These are phyloP conservation scores for Tetramorium bicarinatum DNA, from an alignment of 2,888 invertebrate genomes.

Conservation along the genomic window DNA sequence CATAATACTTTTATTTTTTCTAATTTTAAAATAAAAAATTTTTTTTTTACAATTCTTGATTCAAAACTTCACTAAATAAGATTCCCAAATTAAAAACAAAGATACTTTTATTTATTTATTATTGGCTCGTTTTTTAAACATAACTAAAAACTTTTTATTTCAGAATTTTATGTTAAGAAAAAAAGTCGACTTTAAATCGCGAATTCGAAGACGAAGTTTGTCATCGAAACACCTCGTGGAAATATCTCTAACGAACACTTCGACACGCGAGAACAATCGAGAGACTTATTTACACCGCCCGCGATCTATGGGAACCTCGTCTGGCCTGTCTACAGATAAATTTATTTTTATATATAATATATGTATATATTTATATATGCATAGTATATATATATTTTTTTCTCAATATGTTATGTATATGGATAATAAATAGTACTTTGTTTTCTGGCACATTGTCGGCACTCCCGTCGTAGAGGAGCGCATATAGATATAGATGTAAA, in stretches of 20 bases:
- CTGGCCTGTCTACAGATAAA: conserved; percentile 62
- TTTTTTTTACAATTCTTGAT: not conserved
- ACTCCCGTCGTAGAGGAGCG: conserved; percentile 73
- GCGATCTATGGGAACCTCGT: conserved; percentile 62
- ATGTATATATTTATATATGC: conserved; percentile 64
- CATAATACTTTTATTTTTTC: not conserved
- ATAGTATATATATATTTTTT: conserved; percentile 65
- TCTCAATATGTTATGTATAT: conserved; percentile 70
- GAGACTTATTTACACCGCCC: conserved; percentile 29
- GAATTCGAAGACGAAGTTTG: conserved; percentile 1
- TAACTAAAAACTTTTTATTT: conserved; percentile 4
- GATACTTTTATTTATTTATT: not conserved
- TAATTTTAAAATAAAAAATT: not conserved
- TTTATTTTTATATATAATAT: conserved; percentile 65
- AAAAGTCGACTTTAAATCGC: not conserved
- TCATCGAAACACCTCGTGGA: not conserved
- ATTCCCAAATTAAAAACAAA: not conserved
- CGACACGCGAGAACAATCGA: not conserved
- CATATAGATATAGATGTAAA: conserved; percentile 68
- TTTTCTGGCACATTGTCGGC: conserved; percentile 81
- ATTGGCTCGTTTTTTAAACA: not conserved
- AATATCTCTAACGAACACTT: not conserved
- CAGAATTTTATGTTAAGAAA: not conserved
- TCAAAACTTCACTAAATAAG: not conserved
- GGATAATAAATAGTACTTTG: conserved; percentile 80